Evolutionary conservation across 2,888 invertebrate species (phyloP), one percentile per base, ranked within the genome.

Genomic region (Lithosia quadra): DNA sequence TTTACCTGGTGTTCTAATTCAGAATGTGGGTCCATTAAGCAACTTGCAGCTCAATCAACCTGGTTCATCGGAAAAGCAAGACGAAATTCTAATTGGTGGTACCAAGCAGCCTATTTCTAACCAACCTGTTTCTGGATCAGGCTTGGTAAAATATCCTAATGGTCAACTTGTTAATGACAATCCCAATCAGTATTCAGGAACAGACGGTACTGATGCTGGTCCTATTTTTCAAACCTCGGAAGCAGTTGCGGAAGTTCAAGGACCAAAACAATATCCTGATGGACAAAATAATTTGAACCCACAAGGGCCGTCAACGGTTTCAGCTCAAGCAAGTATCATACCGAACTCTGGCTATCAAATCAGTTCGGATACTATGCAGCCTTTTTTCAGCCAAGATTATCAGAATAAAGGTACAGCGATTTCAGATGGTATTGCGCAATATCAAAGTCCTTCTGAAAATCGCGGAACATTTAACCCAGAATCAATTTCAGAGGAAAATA

Each of bases 1-100:
- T 9, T 22, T 75, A 0, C 76, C 80, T 53, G 82, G 77, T 49
- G 43, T 75, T 9, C 74, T 74, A 63, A 53, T 70, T n/a, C 43
- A 49, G 7, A 69, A 59, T 57, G 53, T 65, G 2, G 63, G 63
- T 9, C 67, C 68, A 57, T 64, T 22, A 5, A 67, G 24, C 21
- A 55, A 66, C 2, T 63, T 63, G 11, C 62, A 43, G n/a, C 24
- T 65, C 58, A 18, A 53, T 55, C 69, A 62, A 59, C 59, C 74
- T 4, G 68, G 13, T 18, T 59, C 43, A 53, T 18, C 39, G n/a
- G 22, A 57, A 58, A 58, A 58, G 3, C 53, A 53, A 36, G 28
- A 8, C 10, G 39, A 39, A 15, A n/a, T 56, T 61, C 7, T 22
- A 15, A 28, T 22, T 56, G 60, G 72, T 3, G 56, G 21, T 22